Evolutionary conservation across 2,888 invertebrate genomes (phyloP).

Genomic region (Tetragnatha montana): DNA sequence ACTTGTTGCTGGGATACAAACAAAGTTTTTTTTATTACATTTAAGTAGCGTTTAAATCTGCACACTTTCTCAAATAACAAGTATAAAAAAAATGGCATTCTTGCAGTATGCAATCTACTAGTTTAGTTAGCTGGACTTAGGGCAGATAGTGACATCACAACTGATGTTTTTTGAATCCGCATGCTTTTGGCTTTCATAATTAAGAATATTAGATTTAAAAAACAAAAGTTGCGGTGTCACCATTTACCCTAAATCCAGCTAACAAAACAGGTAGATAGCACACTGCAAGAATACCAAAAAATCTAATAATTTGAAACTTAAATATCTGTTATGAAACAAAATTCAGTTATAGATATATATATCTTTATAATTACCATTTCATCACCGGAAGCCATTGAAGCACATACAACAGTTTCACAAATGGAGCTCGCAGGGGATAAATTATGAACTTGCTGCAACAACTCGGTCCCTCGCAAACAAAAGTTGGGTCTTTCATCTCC

Average conservation of each 20-base stretch:
- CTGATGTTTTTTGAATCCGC: too few species aligned
- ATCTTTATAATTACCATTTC: constrained; percentile 72
- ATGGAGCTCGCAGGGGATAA: constrained; percentile 80
- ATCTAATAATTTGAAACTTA: too few species aligned
- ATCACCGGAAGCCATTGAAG: constrained; percentile 75
- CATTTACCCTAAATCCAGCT: too few species aligned
- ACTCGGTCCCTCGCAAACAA: constrained; percentile 82
- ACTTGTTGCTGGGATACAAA: constrained; percentile 75
- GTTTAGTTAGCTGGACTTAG: too few species aligned
- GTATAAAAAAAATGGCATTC: not conserved
- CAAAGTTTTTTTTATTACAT: not conserved
- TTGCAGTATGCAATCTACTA: too few species aligned
- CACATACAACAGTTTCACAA: constrained; percentile 84
- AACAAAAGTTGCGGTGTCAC: too few species aligned
- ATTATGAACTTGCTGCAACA: constrained; percentile 87
- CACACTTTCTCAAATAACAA: not conserved
- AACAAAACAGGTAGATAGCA: too few species aligned
- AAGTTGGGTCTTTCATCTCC: constrained; percentile 79
- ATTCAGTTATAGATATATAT: too few species aligned
- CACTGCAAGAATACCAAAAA: too few species aligned
- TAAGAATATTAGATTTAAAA: too few species aligned
- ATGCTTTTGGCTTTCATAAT: too few species aligned
- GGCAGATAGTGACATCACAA: too few species aligned
- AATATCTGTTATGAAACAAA: not conserved
- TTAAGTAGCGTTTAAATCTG: not conserved